Evolutionary conservation across 1,140 invertebrate genomes (phyloP), one percentile per base, ranked within the genome.

Genomic region (Drosophila arawakana): DNA sequence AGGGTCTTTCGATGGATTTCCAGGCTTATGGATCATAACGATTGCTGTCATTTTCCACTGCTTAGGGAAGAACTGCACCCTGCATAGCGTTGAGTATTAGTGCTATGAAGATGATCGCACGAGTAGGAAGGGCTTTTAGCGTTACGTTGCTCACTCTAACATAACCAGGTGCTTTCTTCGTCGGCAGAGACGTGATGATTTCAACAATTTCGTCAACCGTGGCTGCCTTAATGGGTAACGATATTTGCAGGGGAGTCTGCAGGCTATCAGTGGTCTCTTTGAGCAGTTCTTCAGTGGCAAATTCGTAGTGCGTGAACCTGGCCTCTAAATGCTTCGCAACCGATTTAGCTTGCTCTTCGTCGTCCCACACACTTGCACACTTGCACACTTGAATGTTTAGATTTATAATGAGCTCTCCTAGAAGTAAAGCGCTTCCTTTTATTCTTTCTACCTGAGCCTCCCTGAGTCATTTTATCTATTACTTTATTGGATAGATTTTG

Each of bases 281-380:
- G 15, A 25, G 11, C 47, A 34, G 47, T 21, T 50, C 47, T 4
- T 10, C 9, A 10, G 21, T 50, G 25, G 47, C 47, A 9, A 50
- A 50, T 50, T 50, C 7, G 7, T 50, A 50, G 25, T 30, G 47
- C 18, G 9, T 59, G 41, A 59, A 46, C 11, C 57, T 43, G 46
- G 11, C 6, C 18, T 59, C 41, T 41, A 60, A 18, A 46, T 60
- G 57, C 11, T 46, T 3, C n/a, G 57, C 57, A 37, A 47, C 13
- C 2, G 41, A 44, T 10, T 60, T 60, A 1, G 41, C 41, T 30
- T 60, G 57, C 15, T 58, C 55, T 13, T 43, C 43, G n/a, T 60
- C 21, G 18, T 43, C 44, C 25, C 25, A 15, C n/a, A n/a, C n/a
- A n/a, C n/a, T n/a, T n/a, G n/a, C n/a, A n/a, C n/a, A n/a, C n/a